Evolutionary conservation across 1,140 invertebrate species (phyloP), one percentile per base, ranked within the genome.

Genomic region (Drosophila melanica): DNA sequence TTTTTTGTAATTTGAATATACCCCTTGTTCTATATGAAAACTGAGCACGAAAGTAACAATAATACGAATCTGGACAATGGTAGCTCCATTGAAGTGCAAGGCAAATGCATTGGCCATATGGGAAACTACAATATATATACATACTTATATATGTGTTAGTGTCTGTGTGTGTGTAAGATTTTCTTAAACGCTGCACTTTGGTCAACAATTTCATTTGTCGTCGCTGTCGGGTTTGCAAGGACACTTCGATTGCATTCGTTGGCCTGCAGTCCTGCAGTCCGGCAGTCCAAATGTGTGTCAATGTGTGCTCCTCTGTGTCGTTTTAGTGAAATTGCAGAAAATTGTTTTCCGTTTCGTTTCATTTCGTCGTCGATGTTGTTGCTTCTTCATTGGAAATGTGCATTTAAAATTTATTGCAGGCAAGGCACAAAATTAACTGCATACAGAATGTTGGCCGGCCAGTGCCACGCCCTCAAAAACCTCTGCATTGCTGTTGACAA

Each of bases 341-440:
- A 85, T 85, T 85, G 81, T 85, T 85, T 87, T 85, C 81, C 82
- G 75, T 85, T 85, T 85, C 81, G 75, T 81, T 82, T 78, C 81
- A 79, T 75, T 84, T 79, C 23, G 77, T 58, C n/a, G 63, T 60
- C 53, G 70, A 45, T 59, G 54, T 41, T 60, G 64, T 55, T 70
- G 53, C 68, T 65, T 73, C 69, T 85, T 86, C 81, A 85, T 85
- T 87, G 82, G 63, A 81, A 85, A 87, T 85, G 81, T 85, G 82
- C 82, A 87, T 85, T 87, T 78, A 78, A 85, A 85, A 85, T 85
- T 87, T 87, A 87, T 87, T 85, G 81, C 81, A 85, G 75, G 53
- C 81, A 81, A 78, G 78, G 81, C 81, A 87, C 75, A 85, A 87
- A 85, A 85, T 85, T 85, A 85, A 87, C 81, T 85, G 81, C 75